A percentile compares a stretch with the other conserved stretches of the same genome.
Evolutionary conservation across 2,797 vertebrate genomes (phyloP).

Genomic region (Antrozous pallidus): DNA sequence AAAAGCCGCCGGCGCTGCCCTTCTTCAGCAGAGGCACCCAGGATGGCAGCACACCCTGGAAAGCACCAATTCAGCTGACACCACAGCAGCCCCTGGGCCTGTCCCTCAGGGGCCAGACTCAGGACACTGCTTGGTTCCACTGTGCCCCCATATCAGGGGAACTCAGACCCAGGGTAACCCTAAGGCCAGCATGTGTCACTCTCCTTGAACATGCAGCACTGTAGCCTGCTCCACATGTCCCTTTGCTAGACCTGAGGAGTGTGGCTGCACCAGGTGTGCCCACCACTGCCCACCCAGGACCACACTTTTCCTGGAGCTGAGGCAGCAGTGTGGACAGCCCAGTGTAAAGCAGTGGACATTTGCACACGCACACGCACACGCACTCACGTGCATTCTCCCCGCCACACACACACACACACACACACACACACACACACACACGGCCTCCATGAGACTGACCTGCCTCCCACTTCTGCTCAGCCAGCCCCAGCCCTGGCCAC

Average conservation of each 20-base stretch:
- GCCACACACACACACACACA: too few species aligned
- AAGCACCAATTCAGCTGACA: not conserved
- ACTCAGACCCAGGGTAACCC: not conserved
- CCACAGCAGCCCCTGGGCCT: not conserved
- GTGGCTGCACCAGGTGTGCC: not conserved
- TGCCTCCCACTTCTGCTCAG: not conserved
- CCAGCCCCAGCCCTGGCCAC: not conserved
- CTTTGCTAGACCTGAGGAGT: not conserved
- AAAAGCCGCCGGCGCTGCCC: not conserved
- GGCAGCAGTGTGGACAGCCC: not conserved
- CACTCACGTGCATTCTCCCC: too few species aligned
- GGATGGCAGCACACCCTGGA: not conserved
- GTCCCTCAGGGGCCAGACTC: not conserved
- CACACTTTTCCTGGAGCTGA: not conserved
- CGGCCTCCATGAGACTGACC: not conserved
- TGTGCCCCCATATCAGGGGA: not conserved
- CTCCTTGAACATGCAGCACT: not conserved
- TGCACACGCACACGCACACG: too few species aligned
- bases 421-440: too few species aligned
- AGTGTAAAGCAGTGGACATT: not conserved
- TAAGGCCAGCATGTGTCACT: not conserved
- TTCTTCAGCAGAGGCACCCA: not conserved
- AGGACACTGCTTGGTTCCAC: not conserved
- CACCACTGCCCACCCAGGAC: not conserved
- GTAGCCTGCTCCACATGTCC: accelerated